Conservation (phyloP, 2,888 invertebrate genomes). For the Zaprionus bogoriensis region DNA sequence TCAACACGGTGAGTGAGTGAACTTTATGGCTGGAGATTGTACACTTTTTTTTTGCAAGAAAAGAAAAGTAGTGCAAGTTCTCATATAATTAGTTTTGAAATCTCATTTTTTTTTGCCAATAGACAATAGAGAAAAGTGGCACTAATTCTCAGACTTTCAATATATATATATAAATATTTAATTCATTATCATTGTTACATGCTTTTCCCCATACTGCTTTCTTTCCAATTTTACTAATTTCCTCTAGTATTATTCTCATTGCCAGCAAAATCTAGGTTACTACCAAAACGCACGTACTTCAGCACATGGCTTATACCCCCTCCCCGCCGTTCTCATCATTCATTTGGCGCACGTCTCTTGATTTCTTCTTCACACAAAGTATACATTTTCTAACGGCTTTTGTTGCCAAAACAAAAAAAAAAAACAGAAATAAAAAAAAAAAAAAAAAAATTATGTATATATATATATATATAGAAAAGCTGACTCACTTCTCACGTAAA, state of each 20-base stretch:
- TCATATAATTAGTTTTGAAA: no score
- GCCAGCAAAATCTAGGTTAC: conserved; percentile 23
- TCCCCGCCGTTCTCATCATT: conserved; percentile 36
- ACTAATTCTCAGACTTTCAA: not conserved
- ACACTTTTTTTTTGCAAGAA: not conserved
- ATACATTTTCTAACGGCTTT: conserved; percentile 7
- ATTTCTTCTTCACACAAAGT: not conserved
- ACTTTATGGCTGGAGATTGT: conserved; percentile 2
- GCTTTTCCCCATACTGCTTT: not conserved
- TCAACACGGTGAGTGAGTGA: conserved; percentile 9
- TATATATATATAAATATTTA: not conserved
- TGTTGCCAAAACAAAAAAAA: not conserved
- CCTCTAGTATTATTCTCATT: no score
- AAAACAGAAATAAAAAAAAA: conserved; percentile 8
- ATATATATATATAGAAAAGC: conserved; percentile 12
- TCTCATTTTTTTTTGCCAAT: no score
- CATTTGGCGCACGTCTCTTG: conserved; percentile 38
- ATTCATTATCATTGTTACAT: not conserved
- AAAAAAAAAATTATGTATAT: conserved; percentile 17
- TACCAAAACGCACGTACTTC: conserved; percentile 27
- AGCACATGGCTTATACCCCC: not conserved
- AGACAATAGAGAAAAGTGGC: no score
- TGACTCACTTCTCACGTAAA: conserved; percentile 25
- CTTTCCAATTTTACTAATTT: not conserved
- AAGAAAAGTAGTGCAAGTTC: not conserved